Evolutionary conservation across 2,888 invertebrate genomes (phyloP).

Genomic region (Schrankia costaestrigalis): DNA sequence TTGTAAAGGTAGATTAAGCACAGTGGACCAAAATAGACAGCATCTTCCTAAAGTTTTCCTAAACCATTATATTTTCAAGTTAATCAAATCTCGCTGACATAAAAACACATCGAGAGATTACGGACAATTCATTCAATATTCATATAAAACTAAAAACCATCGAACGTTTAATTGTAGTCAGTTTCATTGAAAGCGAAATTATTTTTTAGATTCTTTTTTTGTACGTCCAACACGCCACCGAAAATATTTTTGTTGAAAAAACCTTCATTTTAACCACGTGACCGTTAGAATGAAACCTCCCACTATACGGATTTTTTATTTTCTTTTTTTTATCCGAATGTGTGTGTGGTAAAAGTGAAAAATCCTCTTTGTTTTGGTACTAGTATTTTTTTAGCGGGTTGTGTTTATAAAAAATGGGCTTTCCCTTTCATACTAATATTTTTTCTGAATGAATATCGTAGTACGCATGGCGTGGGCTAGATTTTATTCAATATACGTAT

Average conservation of each 20-base stretch:
- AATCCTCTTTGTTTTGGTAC: slow-evolving; percentile 18
- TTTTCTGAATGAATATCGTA: slow-evolving; percentile 4
- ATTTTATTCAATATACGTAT: not conserved
- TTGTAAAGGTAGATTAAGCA: no score
- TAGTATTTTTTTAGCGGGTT: slow-evolving; percentile 8
- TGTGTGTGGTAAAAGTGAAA: slow-evolving; percentile 44
- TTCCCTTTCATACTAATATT: slow-evolving; percentile 2
- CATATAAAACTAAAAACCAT: slow-evolving; percentile 21
- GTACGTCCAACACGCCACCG: slow-evolving; percentile 19
- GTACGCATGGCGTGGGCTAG: not conserved
- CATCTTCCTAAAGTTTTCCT: no score
- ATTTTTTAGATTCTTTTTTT: slow-evolving; percentile 10
- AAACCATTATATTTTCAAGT: no score
- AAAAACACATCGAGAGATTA: no score
- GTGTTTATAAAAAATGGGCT: slow-evolving; percentile 20
- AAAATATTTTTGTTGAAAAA: slow-evolving; percentile 29
- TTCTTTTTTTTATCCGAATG: slow-evolving; percentile 28
- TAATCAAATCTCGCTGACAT: no score
- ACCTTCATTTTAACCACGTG: slow-evolving; percentile 26
- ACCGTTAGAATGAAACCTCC: slow-evolving; percentile 35
- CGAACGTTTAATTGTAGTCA: slow-evolving; percentile 31
- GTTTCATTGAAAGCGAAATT: slow-evolving; percentile 26
- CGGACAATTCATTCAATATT: no score
- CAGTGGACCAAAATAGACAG: no score
- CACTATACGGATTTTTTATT: slow-evolving; percentile 38